These are phyloP conservation scores for Mandrillus leucophaeus DNA, from an alignment of 2,113 vertebrate species.

Conservation along the genomic window DNA sequence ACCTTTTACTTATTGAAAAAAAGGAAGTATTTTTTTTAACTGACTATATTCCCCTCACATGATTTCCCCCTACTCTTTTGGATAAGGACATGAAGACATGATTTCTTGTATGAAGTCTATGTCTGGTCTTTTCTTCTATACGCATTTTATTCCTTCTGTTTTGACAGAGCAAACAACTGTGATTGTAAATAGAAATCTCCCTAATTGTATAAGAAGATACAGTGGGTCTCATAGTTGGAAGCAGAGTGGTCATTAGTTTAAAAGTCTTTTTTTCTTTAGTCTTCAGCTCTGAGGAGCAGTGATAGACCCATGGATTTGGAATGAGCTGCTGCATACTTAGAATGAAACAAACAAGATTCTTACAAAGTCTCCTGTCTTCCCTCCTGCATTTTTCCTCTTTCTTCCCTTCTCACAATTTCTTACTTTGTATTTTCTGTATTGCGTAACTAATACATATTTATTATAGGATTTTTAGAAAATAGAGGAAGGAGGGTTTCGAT, in stretches of 20 bases:
- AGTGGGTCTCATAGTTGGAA: background rate
- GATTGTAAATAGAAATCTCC: background rate
- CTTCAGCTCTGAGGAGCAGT: background rate
- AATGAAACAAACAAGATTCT: background rate
- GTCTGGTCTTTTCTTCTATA: background rate
- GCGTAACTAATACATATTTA: background rate
- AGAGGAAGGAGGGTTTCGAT: background rate
- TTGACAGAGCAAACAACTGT: background rate
- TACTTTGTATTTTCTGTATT: background rate
- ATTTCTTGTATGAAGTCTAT: background rate
- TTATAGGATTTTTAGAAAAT: constrained; percentile 20
- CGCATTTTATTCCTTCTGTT: constrained; percentile 25
- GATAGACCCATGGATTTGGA: background rate
- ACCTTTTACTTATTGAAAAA: background rate
- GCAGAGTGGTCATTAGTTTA: background rate
- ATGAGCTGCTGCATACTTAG: background rate
- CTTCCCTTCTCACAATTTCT: background rate
- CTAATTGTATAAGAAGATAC: background rate
- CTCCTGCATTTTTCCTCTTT: background rate
- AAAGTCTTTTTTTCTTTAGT: background rate
- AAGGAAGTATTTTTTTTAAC: background rate
- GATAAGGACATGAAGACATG: background rate
- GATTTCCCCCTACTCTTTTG: constrained; percentile 17
- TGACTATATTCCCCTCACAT: background rate
- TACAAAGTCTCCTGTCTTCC: background rate